These are phyloP conservation scores for Sarcophaga caerulescens DNA, from an alignment of 2,888 invertebrate genomes.

Conservation along the genomic window DNA sequence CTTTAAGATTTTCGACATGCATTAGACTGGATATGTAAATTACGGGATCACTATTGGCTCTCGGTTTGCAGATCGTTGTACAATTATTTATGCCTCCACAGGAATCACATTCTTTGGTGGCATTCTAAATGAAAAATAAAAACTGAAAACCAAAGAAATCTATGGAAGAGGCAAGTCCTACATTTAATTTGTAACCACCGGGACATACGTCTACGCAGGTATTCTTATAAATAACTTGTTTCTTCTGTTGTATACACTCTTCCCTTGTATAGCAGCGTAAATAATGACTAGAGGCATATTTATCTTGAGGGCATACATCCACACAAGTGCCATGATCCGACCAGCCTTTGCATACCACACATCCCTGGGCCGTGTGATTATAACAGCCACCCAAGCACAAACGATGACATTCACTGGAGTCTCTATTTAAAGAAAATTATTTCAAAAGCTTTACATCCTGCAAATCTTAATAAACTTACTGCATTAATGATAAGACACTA, in stretches of 20 bases:
- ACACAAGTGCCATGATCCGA: constrained; percentile 84
- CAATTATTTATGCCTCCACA: constrained; percentile 71
- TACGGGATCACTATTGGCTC: constrained; percentile 30
- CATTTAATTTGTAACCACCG: constrained; percentile 69
- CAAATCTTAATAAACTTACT: constrained; percentile 69
- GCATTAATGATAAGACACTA: constrained; percentile 72
- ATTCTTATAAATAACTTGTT: constrained; percentile 65
- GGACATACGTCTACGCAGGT: constrained; percentile 74
- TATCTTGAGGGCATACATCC: constrained; percentile 85
- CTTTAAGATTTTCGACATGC: constrained; percentile 85
- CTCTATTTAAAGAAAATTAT: constrained; percentile 64
- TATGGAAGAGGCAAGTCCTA: constrained; percentile 38
- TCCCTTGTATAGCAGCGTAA: constrained; percentile 86
- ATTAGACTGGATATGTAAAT: constrained; percentile 84
- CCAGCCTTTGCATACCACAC: constrained; percentile 86
- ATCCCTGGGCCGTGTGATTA: constrained; percentile 81
- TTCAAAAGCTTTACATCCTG: neutral
- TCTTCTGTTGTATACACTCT: constrained; percentile 83
- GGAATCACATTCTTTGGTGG: constrained; percentile 63
- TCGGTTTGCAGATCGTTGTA: constrained; percentile 70
- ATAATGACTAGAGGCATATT: constrained; percentile 81
- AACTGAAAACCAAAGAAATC: neutral
- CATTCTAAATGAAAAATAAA: constrained; percentile 32
- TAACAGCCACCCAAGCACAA: constrained; percentile 91
- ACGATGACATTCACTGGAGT: constrained; percentile 83